phyloP scores from a whole-genome alignment of 1,140 invertebrate genomes.

The Atta texana region DNA sequence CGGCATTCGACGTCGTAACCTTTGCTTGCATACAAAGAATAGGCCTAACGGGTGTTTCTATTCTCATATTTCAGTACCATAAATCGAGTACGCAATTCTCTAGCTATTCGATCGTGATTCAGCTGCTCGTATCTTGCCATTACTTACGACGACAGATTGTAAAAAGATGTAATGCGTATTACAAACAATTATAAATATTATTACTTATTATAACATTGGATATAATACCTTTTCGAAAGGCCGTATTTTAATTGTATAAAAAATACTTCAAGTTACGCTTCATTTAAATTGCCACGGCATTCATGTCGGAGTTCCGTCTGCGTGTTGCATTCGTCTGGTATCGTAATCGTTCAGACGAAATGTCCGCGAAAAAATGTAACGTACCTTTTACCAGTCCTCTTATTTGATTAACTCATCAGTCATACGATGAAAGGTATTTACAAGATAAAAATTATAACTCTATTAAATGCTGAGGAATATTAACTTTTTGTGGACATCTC shows the following conservation, averaged over 20 bases:
- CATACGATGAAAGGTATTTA: not conserved
- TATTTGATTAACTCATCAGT: not conserved
- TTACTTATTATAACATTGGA: not conserved
- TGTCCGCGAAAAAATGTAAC: not conserved
- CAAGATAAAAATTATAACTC: not conserved
- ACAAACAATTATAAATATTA: constrained; percentile 21
- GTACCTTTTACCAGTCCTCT: not conserved
- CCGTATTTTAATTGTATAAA: not conserved
- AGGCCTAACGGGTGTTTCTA: constrained; percentile 43
- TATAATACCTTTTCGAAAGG: not conserved
- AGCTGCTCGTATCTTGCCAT: not conserved
- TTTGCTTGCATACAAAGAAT: constrained; percentile 45
- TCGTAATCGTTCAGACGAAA: not conserved
- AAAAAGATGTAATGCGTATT: not conserved
- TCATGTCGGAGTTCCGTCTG: not conserved
- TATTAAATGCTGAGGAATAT: not conserved
- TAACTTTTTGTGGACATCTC: not conserved
- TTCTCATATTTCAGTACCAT: constrained; percentile 52
- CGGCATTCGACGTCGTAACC: constrained; percentile 28
- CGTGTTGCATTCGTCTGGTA: not conserved
- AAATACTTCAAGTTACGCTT: not conserved
- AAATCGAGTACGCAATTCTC: constrained; percentile 32
- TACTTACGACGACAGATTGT: not conserved
- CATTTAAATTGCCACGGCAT: not conserved
- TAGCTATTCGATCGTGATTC: constrained; percentile 38